Evolutionary conservation across 2,797 vertebrate species (phyloP).

Genomic region (Lacerta agilis): DNA sequence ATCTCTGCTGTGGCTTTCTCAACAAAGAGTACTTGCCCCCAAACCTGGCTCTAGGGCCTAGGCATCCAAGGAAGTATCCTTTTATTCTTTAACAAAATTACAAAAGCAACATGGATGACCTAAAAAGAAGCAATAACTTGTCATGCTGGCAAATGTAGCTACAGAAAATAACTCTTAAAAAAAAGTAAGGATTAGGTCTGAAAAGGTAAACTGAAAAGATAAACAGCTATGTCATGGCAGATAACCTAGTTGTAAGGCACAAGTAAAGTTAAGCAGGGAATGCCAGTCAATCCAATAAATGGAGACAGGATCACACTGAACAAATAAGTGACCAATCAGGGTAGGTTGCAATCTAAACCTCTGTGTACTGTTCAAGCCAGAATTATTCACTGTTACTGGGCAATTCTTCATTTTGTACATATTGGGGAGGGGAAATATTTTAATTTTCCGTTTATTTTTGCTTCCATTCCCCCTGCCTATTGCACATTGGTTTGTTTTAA

Average conservation of each 20-base stretch:
- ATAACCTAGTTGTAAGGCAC: too few relatives aligned
- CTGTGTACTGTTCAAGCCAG: background rate
- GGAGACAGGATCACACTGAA: background rate
- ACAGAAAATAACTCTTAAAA: too few relatives aligned
- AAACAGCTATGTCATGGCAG: background rate
- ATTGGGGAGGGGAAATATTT: background rate
- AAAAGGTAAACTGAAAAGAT: background rate
- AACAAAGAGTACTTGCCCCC: too few relatives aligned
- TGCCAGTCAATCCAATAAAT: background rate
- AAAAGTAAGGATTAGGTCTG: background rate
- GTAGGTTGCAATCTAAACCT: background rate
- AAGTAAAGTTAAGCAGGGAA: background rate
- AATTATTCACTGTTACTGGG: background rate
- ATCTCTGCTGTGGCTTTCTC: too few relatives aligned
- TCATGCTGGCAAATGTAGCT: background rate
- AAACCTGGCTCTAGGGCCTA: too few relatives aligned
- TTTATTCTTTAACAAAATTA: too few relatives aligned
- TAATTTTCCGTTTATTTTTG: background rate
- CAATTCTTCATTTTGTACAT: background rate
- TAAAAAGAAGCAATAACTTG: too few relatives aligned
- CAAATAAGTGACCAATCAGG: background rate
- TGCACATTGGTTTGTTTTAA: background rate
- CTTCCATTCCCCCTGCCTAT: too few relatives aligned
- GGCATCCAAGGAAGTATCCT: too few relatives aligned
- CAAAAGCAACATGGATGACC: too few relatives aligned